Evolutionary conservation across 2,888 invertebrate genomes (phyloP).

Genomic region (Campaea margaritaria): DNA sequence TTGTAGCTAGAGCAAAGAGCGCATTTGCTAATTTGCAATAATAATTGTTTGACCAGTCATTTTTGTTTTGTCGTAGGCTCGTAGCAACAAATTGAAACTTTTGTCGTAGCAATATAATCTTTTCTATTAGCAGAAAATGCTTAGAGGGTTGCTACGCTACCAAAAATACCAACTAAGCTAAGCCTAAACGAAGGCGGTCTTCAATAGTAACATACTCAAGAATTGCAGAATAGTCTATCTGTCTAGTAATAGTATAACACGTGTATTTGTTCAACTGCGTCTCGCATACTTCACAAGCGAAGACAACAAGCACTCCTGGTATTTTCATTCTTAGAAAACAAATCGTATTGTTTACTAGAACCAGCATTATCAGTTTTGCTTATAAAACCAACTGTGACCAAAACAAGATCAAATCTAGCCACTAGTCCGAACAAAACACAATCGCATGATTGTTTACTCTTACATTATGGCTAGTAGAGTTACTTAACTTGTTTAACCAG

Average conservation of each 20-base stretch:
- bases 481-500: conserved; percentile 63
- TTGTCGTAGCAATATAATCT: too few relatives aligned
- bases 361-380: conserved; percentile 22
- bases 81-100: too few relatives aligned
- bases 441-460: conserved; percentile 21
- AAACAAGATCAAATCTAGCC: conserved; percentile 23
- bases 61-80: too few relatives aligned
- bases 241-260: conserved; percentile 9
- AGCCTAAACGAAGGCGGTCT: neutral
- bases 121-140: too few relatives aligned
- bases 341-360: conserved; percentile 22
- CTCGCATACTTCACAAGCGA: conserved; percentile 9
- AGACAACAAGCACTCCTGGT: conserved; percentile 9
- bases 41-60: neutral
- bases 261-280: conserved; percentile 25
- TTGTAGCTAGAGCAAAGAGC: neutral
- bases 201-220: too few relatives aligned
- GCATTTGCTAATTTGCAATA: neutral
- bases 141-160: too few relatives aligned
- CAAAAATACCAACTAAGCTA: too few relatives aligned
- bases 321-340: conserved; percentile 30
- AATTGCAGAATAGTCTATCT: neutral
- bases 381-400: conserved; percentile 17
- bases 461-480: conserved; percentile 3
- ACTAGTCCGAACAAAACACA: conserved; percentile 9